Base-by-base conservation (phyloP, 2,113 vertebrate genomes). In the Hippocampus comes region DNA sequence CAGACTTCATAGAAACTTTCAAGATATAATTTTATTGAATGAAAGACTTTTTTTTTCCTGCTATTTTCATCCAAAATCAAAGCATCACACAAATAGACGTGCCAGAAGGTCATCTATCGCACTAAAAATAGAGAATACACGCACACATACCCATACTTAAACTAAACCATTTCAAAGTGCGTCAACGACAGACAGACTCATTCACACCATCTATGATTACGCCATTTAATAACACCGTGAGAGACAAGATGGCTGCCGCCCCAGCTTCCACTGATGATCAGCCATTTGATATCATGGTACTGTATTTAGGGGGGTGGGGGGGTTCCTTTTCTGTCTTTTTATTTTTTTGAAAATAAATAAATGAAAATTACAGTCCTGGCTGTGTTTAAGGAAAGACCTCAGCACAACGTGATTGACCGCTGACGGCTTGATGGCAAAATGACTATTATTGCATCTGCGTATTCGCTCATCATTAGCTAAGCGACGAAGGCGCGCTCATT, bases 341-440 rank as follows among this genome's bases (percentile, higher is more conserved):
- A 17, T 92, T 93, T 91, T 90, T 66, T 30, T 30, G 30, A 30
- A 30, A 30, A 30, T 66, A 34, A 34, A 34, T 89, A 86, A 89
- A 59, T 27, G 27, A 23, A 93, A 92, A 94, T 93, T 91, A 94
- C 85, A 92, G 92, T 85, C 85, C 79, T 89, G 78, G 64, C 88
- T 92, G 88, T 90, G 83, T 91, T 92, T 93, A 91, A 91, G 91
- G 68, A 78, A 88, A 60, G 82, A 92, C 92, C 92, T 92, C 89
- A 30, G 93, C 90, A 91, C 91, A 94, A 21, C 92, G 88, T 91
- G 92, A 90, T 93, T 90, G 92, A 93, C 93, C 94, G 93, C 93
- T 94, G 95, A 95, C 95, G 94, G 91, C 89, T 91, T 92, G 91
- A 89, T 90, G 90, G 92, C 89, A 86, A 93, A 93, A 93, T 92